phyloP scores from a whole-genome alignment of 2,113 vertebrate species.

The Callipepla californica region DNA sequence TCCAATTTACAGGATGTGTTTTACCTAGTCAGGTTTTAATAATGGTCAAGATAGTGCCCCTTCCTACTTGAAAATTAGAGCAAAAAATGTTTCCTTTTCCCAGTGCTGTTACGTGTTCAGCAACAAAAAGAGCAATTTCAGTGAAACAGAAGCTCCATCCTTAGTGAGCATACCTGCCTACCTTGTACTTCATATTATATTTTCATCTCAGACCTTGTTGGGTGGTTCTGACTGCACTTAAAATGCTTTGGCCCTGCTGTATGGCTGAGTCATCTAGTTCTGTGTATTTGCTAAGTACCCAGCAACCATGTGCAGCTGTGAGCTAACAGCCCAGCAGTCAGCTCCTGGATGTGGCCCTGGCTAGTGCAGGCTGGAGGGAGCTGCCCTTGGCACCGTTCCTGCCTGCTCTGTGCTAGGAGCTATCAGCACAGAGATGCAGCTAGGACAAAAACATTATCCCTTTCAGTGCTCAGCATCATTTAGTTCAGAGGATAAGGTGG shows the following conservation, averaged over 20 bases:
- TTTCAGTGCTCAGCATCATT: background rate
- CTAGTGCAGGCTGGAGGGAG: background rate
- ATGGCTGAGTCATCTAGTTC: background rate
- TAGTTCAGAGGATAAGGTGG: background rate
- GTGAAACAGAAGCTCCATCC: background rate
- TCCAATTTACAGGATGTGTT: background rate
- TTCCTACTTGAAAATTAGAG: background rate
- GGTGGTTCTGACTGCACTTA: background rate
- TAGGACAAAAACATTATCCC: background rate
- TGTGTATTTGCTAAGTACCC: accelerated
- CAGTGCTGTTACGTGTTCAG: background rate
- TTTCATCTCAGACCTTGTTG: background rate
- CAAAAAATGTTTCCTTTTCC: background rate
- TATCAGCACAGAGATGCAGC: background rate
- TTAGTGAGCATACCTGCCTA: background rate
- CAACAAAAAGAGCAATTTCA: background rate
- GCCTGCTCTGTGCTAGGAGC: background rate
- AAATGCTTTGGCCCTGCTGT: background rate
- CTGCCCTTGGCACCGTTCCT: background rate
- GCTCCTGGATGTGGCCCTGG: background rate
- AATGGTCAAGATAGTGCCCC: background rate
- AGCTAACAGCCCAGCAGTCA: background rate
- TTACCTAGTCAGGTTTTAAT: background rate
- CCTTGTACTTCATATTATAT: background rate
- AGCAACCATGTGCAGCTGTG: background rate